A percentile compares a stretch with the other conserved stretches of the same genome.
Evolutionary conservation across 2,113 vertebrate species (phyloP).

Genomic region (Furnarius figulus): DNA sequence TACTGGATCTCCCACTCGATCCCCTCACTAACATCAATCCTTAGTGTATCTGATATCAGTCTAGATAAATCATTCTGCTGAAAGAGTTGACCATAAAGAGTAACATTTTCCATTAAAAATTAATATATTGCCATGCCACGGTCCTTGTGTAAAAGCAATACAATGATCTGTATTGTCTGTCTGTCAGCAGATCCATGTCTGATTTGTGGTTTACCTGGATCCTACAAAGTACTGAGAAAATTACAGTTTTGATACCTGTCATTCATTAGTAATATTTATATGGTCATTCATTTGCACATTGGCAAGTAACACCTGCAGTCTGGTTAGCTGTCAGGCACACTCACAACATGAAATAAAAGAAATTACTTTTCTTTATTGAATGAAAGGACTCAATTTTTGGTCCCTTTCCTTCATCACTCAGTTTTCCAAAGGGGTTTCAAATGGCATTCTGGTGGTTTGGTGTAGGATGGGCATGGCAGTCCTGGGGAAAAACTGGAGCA

Average conservation of each 20-base stretch:
- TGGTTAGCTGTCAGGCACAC: background rate
- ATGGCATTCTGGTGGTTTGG: background rate
- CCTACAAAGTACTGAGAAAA: background rate
- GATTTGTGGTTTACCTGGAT: conserved; percentile 10
- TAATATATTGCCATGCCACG: conserved; percentile 32
- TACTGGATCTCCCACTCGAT: background rate
- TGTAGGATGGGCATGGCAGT: background rate
- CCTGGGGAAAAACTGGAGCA: background rate
- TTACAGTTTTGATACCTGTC: background rate
- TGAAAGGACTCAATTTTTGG: background rate
- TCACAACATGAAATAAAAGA: background rate
- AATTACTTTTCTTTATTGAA: background rate
- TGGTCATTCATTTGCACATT: background rate
- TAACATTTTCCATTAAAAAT: conserved; percentile 45
- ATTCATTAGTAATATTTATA: conserved; percentile 26
- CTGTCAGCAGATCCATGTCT: background rate
- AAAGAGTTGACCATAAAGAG: conserved; percentile 29
- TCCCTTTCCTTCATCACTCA: background rate
- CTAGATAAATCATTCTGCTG: conserved; percentile 31
- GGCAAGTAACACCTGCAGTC: background rate
- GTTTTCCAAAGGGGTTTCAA: background rate
- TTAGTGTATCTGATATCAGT: conserved; percentile 1
- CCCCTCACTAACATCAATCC: background rate
- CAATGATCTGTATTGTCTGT: background rate
- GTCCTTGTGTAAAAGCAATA: background rate